These are phyloP conservation scores for Boleophthalmus pectinirostris DNA, from an alignment of 2,113 vertebrate species.

Conservation along the genomic window DNA sequence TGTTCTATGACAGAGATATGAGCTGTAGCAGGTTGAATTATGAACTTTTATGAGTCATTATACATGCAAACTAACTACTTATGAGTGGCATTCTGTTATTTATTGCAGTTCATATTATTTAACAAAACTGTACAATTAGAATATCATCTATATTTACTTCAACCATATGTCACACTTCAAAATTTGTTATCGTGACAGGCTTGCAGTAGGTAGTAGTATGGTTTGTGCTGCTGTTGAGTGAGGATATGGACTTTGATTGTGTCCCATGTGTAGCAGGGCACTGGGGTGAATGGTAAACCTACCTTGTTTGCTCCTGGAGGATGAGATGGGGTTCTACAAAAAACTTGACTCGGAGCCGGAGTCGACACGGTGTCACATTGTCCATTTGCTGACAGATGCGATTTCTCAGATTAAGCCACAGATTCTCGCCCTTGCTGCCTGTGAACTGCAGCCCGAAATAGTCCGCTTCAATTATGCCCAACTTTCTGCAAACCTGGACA, in stretches of 20 bases:
- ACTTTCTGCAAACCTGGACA: slow-evolving; percentile 89
- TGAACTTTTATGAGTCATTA: no score
- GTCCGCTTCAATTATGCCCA: slow-evolving; percentile 97
- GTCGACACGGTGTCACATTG: slow-evolving; percentile 88
- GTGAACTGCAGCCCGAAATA: slow-evolving; percentile 98
- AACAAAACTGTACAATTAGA: no score
- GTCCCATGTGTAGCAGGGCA: background rate
- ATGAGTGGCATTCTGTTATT: no score
- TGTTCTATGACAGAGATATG: no score
- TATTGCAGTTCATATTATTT: no score
- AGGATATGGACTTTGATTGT: background rate
- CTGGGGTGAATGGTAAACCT: slow-evolving; percentile 18
- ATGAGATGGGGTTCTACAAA: slow-evolving; percentile 98
- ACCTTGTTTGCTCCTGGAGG: slow-evolving; percentile 97
- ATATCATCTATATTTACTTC: no score
- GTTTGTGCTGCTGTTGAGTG: background rate
- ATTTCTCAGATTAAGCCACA: slow-evolving; percentile 98
- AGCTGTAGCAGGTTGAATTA: no score
- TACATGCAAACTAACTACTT: no score
- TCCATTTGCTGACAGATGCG: slow-evolving; percentile 98
- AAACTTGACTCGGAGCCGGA: slow-evolving; percentile 95
- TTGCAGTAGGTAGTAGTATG: no score
- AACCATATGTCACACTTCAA: no score
- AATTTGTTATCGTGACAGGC: no score
- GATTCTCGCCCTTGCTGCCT: slow-evolving; percentile 93